These are phyloP conservation scores for Thereva unica DNA, from an alignment of 2,888 invertebrate genomes.

Conservation along the genomic window DNA sequence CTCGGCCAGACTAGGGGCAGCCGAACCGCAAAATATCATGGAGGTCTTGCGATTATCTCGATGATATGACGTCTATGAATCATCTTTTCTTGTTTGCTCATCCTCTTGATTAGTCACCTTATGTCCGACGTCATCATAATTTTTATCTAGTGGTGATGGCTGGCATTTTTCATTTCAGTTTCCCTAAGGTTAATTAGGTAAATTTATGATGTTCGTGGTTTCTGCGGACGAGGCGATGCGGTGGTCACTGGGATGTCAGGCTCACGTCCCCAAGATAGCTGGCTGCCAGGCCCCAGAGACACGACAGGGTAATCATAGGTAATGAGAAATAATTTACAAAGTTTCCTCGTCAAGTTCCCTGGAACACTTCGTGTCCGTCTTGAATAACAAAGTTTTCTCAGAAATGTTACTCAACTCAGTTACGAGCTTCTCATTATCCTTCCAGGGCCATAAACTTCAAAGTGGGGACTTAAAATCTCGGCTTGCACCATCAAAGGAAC, in stretches of 20 bases:
- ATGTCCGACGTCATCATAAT: slow-evolving; percentile 26
- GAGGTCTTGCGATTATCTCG: slow-evolving; percentile 22
- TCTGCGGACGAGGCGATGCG: background rate
- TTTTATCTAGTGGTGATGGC: slow-evolving; percentile 25
- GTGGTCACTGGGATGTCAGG: background rate
- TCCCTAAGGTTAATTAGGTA: slow-evolving; percentile 15
- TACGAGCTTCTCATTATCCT: slow-evolving; percentile 22
- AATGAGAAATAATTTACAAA: too few species aligned
- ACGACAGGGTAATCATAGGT: too few species aligned
- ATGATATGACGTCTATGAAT: slow-evolving; percentile 24
- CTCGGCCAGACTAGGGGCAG: slow-evolving; percentile 5
- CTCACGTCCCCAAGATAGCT: background rate
- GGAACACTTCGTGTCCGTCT: too few species aligned
- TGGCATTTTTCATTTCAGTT: slow-evolving; percentile 6
- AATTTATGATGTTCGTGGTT: slow-evolving; percentile 13
- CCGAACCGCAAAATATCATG: slow-evolving; percentile 9
- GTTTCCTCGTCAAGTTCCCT: too few species aligned
- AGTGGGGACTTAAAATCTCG: background rate
- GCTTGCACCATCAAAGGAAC: slow-evolving; percentile 12
- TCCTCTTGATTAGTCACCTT: slow-evolving; percentile 27
- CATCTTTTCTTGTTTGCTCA: slow-evolving; percentile 15
- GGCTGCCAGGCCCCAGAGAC: background rate
- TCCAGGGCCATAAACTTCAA: slow-evolving; percentile 11
- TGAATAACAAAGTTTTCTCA: background rate
- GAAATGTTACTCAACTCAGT: slow-evolving; percentile 5